Base-by-base conservation (phyloP, 2,888 invertebrate genomes). In the Pimpla rufipes region DNA sequence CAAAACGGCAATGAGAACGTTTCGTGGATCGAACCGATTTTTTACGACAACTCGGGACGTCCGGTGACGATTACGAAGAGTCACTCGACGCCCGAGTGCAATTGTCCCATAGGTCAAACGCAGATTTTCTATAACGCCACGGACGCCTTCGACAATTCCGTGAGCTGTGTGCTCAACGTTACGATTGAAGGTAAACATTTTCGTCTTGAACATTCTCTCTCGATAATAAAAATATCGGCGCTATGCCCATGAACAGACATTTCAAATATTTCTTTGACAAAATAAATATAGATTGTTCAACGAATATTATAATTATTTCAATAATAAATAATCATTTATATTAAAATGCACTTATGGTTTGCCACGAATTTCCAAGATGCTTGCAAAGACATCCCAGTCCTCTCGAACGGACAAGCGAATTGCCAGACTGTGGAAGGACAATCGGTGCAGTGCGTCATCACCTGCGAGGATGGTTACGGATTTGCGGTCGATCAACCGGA, bases 391-490 rank as follows among this genome's bases (percentile, higher is more conserved):
- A 92, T 94, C 1, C 89, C 91, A 2, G 91, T 93, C n/a, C 94
- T 95, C 0, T 85, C 91, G 6, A 94, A 95, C 85, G 95, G 95
- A 0, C 90, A 93, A 47, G 88, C 93, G 0, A 93, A 94, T 59
- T 95, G 95, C 85, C 92, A 92, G 0, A 92, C 93, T 55, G 90
- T 91, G n/a, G 89, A 90, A 0, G 73, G 70, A 0, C 92, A 93
- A 10, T 93, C 93, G 6, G 93, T 94, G 0, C 93, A 93, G 81
- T 96, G 96, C 87, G 92, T 94, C 4, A 90, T 96, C 23, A 94
- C 94, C 8, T 96, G 96, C 88, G 92, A 95, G 67, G 94, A 95
- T 74, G 96, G 96, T 0, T 96, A 95, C 88, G 95, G 94, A 3
- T 95, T 96, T 87, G 95, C 95, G 13, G 90, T 94, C 84, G 91